A percentile compares a stretch with the other conserved stretches of the same genome.
These are phyloP conservation scores for Fissipunctia ypsillon DNA, from an alignment of 2,888 invertebrate genomes.

Conservation along the genomic window DNA sequence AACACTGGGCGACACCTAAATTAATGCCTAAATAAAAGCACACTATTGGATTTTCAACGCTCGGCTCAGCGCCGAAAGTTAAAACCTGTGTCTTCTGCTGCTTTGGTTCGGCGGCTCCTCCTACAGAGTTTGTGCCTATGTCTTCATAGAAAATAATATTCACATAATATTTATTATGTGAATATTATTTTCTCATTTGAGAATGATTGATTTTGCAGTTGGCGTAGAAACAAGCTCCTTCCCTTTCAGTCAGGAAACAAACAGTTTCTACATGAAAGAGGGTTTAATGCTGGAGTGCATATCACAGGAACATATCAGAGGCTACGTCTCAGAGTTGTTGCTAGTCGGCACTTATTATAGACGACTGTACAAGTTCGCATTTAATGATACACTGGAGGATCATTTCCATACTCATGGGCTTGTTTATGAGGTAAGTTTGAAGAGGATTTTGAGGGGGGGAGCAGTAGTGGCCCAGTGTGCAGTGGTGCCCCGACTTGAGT, in stretches of 20 bases:
- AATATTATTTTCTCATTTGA: no score
- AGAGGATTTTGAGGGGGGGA: no score
- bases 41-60: no score
- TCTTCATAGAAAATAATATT: neutral
- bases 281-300: slow-evolving; percentile 86
- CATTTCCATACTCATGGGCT: slow-evolving; percentile 83
- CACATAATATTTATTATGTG: no score
- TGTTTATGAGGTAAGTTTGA: slow-evolving; percentile 83
- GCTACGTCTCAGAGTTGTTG: slow-evolving; percentile 81
- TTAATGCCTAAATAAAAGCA: neutral
- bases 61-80: neutral
- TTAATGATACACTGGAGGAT: slow-evolving; percentile 80
- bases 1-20: no score
- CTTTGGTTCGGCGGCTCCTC: neutral
- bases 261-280: slow-evolving; percentile 85
- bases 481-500: no score
- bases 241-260: slow-evolving; percentile 80
- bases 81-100: neutral
- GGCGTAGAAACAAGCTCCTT: slow-evolving; percentile 91
- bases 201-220: slow-evolving; percentile 81
- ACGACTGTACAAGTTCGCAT: slow-evolving; percentile 84
- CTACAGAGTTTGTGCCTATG: neutral
- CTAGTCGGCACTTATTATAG: slow-evolving; percentile 85
- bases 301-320: slow-evolving; percentile 83
- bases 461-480: no score